Conservation (phyloP, 2,888 invertebrate genomes). For the Amaurobius ferox region DNA sequence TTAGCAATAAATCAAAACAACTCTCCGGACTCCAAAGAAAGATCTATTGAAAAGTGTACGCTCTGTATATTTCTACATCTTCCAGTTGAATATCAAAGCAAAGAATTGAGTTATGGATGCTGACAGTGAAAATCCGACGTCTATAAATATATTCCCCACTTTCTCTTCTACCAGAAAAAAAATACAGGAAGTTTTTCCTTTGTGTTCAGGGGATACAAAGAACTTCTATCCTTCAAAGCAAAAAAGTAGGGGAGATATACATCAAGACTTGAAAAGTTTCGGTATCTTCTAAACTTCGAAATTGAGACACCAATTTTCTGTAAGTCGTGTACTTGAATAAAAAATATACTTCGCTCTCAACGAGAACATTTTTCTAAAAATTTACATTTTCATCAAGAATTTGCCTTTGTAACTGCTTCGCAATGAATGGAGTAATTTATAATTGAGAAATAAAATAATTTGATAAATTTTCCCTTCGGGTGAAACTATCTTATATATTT, state of each 20-base stretch:
- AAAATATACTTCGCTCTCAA: too few species aligned
- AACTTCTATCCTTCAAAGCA: not conserved
- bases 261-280: not conserved
- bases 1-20: too few species aligned
- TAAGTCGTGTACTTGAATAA: too few species aligned
- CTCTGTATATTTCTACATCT: not conserved
- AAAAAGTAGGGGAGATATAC: not conserved
- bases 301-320: not conserved
- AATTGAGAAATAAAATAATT: too few species aligned
- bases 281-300: not conserved
- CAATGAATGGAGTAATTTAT: too few species aligned
- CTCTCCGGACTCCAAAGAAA: too few species aligned
- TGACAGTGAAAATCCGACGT: not conserved
- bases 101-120: not conserved
- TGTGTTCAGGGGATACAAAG: not conserved
- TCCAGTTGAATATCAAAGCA: not conserved
- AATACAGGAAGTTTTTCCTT: not conserved
- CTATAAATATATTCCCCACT: not conserved
- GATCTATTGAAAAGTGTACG: too few species aligned
- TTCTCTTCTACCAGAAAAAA: not conserved
- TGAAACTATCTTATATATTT: too few species aligned
- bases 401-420: too few species aligned
- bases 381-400: too few species aligned
- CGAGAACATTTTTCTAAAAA: too few species aligned
- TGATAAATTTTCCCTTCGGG: too few species aligned